A percentile compares a stretch with the other conserved stretches of the same genome.
phyloP scores from a whole-genome alignment of 1,140 invertebrate species.

The Melitaea cinxia region DNA sequence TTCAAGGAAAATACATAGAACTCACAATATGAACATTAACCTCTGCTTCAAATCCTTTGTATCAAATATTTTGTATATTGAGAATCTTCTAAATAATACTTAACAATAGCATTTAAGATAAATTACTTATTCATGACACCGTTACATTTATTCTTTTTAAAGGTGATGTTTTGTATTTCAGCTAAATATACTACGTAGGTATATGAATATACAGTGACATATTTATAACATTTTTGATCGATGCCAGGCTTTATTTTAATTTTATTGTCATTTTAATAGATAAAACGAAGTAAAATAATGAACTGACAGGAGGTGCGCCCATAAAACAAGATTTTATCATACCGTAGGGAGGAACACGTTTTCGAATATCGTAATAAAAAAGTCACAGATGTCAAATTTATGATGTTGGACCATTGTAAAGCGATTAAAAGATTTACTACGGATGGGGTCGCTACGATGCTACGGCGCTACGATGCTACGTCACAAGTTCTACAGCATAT shows the following conservation, averaged over 20 bases:
- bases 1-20: conserved; percentile 76
- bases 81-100: conserved; percentile 62
- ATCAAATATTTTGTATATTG: conserved; percentile 65
- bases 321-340: conserved; percentile 81
- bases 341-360: conserved; percentile 76
- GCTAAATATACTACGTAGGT: conserved; percentile 7
- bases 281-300: conserved; percentile 76
- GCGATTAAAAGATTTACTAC: conserved; percentile 80
- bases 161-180: conserved; percentile 3
- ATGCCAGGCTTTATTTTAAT: conserved; percentile 42
- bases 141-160: conserved; percentile 47
- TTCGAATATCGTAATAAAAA: conserved; percentile 81
- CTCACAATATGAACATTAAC: conserved; percentile 75
- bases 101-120: conserved; percentile 67
- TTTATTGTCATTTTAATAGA: conserved; percentile 69
- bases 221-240: conserved; percentile 43
- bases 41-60: conserved; percentile 58
- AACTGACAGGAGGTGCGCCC: conserved; percentile 63
- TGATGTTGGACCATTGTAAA: conserved; percentile 78
- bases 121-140: conserved; percentile 66
- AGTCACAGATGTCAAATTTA: conserved; percentile 82
- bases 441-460: conserved; percentile 52
- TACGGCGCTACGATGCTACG: conserved; percentile 47
- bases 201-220: neutral
- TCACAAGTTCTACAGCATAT: conserved; percentile 46